These are phyloP conservation scores for Tapirus terrestris DNA, from an alignment of 2,113 vertebrate genomes.

Conservation along the genomic window DNA sequence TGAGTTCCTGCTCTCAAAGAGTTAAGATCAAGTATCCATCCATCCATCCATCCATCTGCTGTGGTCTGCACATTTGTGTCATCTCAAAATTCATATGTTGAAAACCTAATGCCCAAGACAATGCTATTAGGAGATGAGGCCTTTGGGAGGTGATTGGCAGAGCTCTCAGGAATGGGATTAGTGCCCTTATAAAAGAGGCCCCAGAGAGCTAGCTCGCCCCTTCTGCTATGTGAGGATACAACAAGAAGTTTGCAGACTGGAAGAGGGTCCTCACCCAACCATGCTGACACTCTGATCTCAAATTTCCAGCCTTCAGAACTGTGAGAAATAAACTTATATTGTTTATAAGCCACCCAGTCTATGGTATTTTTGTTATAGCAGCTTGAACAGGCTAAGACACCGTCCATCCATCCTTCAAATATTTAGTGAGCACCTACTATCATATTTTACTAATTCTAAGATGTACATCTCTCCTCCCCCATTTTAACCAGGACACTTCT, in stretches of 20 bases:
- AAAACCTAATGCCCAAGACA: neutral
- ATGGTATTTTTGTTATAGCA: neutral
- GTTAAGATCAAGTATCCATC: neutral
- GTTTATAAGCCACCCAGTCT: neutral
- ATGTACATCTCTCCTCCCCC: neutral
- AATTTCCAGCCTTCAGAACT: neutral
- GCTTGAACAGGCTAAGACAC: neutral
- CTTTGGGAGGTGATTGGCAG: neutral
- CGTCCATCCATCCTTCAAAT: neutral
- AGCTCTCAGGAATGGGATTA: neutral
- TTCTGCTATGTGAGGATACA: neutral
- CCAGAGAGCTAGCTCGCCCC: neutral
- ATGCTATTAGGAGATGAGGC: neutral
- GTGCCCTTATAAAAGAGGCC: neutral
- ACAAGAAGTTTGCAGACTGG: neutral
- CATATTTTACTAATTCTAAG: constrained; percentile 17
- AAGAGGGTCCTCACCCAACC: neutral
- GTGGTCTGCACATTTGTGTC: neutral
- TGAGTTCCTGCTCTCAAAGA: constrained; percentile 9
- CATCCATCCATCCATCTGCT: neutral
- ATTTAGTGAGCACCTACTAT: neutral
- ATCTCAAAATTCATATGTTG: neutral
- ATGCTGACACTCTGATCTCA: neutral
- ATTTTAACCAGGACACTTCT: constrained; percentile 52
- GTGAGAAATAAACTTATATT: neutral